Base-by-base conservation (phyloP, 2,888 invertebrate genomes). In the Lutraria lutraria region DNA sequence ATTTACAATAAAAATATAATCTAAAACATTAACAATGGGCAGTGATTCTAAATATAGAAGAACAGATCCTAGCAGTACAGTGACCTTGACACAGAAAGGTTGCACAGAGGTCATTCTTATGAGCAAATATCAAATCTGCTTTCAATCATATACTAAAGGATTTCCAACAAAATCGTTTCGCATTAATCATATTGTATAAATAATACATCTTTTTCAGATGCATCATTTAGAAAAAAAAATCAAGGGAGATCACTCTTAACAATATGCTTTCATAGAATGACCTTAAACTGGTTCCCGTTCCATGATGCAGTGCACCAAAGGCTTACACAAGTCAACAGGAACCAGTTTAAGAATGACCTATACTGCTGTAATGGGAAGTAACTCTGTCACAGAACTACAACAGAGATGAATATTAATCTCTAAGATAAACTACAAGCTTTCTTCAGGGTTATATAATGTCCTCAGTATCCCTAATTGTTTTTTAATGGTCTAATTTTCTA, bases 401-500 rank as follows among this genome's bases (percentile, higher is more conserved):
- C 53, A 81, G 34, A 52, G 34, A 13, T 6, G 31, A 82, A 8
- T 56, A 54, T 53, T 82, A 56, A 60, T 82, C 82, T 56, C 82
- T 82, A 82, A 16, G 56, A 21, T 29, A 82, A 31, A 54, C 81
- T 81, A 81, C 53, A 81, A 54, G 53, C 54, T 25, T 81, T 25
- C 6, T 54, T 81, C 53, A 52, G 54, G 81, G 53, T 34, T 52
- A 81, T 79, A 79, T 53, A 81, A 53, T 53, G 53, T 81, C 81
- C 25, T 13, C 53, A n/a, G 21, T 15, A 54, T 53, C 29, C 53
- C 53, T 79, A 79, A 21, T 21, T n/a, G 43, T 25, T n/a, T 56
- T 60, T 56, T n/a, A 19, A 34, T 29, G 16, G 34, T 68, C 81
- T 85, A 88, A 83, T 88, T 85, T 79, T 82, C 83, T 31, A 88